Evolutionary conservation across 2,888 invertebrate genomes (phyloP).

Genomic region (Mantis religiosa): DNA sequence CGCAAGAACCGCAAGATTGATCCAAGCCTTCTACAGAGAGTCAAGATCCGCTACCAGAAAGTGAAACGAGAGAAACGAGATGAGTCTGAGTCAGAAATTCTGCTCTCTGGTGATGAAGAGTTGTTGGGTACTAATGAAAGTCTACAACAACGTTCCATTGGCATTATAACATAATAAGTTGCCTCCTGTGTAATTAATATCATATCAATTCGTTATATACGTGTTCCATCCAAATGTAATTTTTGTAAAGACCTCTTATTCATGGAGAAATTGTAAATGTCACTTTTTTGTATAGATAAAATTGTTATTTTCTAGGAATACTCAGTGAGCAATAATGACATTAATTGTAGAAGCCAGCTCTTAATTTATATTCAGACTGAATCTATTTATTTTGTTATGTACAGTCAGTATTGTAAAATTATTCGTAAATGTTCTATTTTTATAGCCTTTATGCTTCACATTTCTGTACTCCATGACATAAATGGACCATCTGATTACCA

Average conservation of each 20-base stretch:
- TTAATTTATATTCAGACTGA: neutral
- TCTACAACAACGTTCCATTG: conserved; percentile 20
- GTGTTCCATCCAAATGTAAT: conserved; percentile 5
- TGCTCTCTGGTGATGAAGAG: conserved; percentile 51
- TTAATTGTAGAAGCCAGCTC: neutral
- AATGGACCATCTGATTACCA: neutral
- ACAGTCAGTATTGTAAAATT: neutral
- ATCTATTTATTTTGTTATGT: neutral
- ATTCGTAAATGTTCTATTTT: neutral
- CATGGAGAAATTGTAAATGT: neutral
- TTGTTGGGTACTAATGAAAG: conserved; percentile 48
- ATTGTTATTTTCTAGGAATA: neutral
- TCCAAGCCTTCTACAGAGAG: conserved; percentile 42
- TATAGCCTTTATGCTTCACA: neutral
- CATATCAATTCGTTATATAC: neutral
- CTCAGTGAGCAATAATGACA: neutral
- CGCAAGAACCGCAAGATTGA: conserved; percentile 32
- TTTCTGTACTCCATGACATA: neutral
- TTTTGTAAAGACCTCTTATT: neutral
- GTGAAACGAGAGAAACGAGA: conserved; percentile 52
- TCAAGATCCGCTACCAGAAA: conserved; percentile 55
- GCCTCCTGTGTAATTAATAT: neutral
- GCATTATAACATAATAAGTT: neutral
- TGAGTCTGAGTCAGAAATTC: conserved; percentile 58
- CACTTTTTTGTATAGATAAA: neutral